Percentiles rank a stretch among this genome's conserved stretches.
phyloP scores from a whole-genome alignment of 2,888 invertebrate species.

The Drosophila anceps region DNA sequence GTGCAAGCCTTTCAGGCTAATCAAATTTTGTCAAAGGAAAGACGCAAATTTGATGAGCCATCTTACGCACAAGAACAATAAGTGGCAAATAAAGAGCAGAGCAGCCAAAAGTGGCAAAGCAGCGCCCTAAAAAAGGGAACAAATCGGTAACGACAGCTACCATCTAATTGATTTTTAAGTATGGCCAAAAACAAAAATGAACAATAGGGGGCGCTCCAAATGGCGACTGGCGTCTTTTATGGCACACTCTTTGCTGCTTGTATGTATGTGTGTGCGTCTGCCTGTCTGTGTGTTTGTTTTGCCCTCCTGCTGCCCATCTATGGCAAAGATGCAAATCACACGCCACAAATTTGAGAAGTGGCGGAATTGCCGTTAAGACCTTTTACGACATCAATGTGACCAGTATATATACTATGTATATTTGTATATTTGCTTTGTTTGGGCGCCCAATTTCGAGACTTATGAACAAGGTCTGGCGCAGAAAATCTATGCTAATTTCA shows the following conservation, averaged over 20 bases:
- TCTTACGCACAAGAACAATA: constrained; percentile 24
- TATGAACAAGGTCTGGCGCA: constrained; percentile 42
- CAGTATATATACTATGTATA: constrained; percentile 11
- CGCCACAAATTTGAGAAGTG: constrained; percentile 55
- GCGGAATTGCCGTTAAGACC: constrained; percentile 68
- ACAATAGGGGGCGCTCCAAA: constrained; percentile 48
- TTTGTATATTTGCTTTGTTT: not conserved
- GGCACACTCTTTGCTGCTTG: constrained; percentile 27
- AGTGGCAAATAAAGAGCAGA: constrained; percentile 20
- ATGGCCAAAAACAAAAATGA: constrained; percentile 44
- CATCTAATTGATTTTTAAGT: constrained; percentile 65
- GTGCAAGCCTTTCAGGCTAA: constrained; percentile 45
- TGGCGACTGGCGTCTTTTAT: constrained; percentile 33
- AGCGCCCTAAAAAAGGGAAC: constrained; percentile 15
- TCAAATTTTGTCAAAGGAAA: constrained; percentile 56
- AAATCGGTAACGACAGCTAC: constrained; percentile 50
- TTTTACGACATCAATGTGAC: constrained; percentile 50
- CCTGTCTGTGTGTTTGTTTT: constrained; percentile 5
- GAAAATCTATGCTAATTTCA: constrained; percentile 68
- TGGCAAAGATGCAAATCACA: constrained; percentile 69
- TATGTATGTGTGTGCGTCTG: not conserved
- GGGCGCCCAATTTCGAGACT: constrained; percentile 19
- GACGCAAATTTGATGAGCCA: constrained; percentile 67
- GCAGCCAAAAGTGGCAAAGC: constrained; percentile 1
- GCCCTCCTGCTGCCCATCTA: constrained; percentile 42